Evolutionary conservation across 2,797 vertebrate species (phyloP).

Genomic region (Sphenodon punctatus): DNA sequence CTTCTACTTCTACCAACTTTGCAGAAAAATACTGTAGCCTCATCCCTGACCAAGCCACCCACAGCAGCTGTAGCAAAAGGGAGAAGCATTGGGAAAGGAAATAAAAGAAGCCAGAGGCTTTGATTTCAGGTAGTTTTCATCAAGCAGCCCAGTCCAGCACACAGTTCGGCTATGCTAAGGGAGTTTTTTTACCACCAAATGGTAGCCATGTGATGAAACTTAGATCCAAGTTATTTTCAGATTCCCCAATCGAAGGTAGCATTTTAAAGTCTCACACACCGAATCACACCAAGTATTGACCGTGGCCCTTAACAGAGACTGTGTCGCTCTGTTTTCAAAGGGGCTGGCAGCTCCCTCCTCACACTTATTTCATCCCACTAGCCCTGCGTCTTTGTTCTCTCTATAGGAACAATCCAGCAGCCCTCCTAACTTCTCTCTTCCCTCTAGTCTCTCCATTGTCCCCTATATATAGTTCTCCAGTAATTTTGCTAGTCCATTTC

Average conservation of each 20-base stretch:
- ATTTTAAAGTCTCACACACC: not conserved
- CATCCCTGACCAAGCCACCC: not conserved
- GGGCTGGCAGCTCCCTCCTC: no score
- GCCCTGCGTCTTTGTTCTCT: no score
- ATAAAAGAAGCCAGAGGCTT: not conserved
- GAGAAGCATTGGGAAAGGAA: not conserved
- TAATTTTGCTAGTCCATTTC: no score
- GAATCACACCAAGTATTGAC: fast-evolving
- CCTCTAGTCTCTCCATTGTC: no score
- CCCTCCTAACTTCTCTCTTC: no score
- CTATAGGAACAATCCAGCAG: no score
- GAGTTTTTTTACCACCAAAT: not conserved
- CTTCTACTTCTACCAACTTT: not conserved
- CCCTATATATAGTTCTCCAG: no score
- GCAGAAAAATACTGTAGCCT: not conserved
- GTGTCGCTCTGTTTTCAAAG: no score
- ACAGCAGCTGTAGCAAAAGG: not conserved
- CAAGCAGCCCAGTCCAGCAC: not conserved
- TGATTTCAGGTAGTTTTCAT: not conserved
- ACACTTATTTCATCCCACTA: no score
- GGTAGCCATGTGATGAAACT: not conserved
- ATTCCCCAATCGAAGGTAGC: no score
- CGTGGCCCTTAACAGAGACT: no score
- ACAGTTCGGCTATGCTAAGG: not conserved
- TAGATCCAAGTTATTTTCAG: no score